These are phyloP conservation scores for Deroptyus accipitrinus DNA, from an alignment of 2,113 vertebrate genomes.

Conservation along the genomic window DNA sequence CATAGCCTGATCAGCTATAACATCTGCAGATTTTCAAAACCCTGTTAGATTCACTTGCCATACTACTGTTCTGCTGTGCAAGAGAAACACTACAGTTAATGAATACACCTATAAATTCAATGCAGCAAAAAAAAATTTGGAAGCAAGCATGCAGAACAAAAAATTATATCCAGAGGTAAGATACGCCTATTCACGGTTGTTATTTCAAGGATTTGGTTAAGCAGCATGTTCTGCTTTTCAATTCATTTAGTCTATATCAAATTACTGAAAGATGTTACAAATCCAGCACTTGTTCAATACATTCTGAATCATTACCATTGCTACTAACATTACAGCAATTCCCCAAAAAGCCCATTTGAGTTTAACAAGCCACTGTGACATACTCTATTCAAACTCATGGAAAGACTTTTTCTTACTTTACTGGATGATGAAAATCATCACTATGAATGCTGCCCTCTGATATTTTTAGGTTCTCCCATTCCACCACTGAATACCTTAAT, in stretches of 20 bases:
- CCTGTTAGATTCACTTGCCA: background rate
- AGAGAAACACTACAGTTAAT: background rate
- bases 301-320: background rate
- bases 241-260: background rate
- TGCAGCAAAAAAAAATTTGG: background rate
- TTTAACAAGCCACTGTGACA: background rate
- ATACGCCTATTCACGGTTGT: background rate
- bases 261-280: background rate
- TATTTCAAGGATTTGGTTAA: background rate
- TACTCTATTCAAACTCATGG: background rate
- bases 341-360: background rate
- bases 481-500: background rate
- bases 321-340: background rate
- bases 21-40: background rate
- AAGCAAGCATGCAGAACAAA: background rate
- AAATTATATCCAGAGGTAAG: background rate
- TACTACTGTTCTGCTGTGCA: background rate
- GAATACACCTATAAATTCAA: background rate
- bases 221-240: background rate
- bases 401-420: background rate
- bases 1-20: background rate
- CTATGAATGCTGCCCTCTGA: background rate
- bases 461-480: background rate
- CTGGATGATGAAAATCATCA: background rate
- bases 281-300: background rate